Evolutionary conservation across 2,797 vertebrate genomes (phyloP).

Genomic region (Syngnathus rostellatus): DNA sequence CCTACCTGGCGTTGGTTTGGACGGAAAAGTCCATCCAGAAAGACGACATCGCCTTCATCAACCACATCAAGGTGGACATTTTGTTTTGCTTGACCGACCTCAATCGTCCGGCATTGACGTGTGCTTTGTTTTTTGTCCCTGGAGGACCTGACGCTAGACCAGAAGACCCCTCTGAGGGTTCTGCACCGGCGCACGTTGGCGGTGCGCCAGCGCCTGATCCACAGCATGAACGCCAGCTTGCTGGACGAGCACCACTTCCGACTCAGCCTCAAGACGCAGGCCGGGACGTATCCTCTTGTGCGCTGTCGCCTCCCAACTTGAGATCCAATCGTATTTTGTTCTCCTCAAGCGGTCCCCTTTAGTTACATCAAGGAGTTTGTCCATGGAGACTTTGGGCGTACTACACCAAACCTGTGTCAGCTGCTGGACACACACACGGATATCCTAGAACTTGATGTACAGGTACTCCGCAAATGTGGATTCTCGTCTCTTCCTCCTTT

Average conservation of each 20-base stretch:
- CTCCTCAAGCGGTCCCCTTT: constrained; percentile 57
- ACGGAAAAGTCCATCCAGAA: constrained; percentile 73
- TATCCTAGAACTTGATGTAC: constrained; percentile 94
- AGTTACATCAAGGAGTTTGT: constrained; percentile 98
- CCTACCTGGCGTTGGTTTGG: constrained; percentile 92
- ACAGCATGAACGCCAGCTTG: constrained; percentile 77
- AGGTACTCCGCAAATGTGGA: constrained; percentile 58
- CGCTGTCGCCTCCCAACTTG: not conserved
- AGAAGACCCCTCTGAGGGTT: constrained; percentile 93
- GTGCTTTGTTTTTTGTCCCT: not conserved
- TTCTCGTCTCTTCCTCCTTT: no score
- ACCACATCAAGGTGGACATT: constrained; percentile 74
- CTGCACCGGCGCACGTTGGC: constrained; percentile 87
- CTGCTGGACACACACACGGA: constrained; percentile 82
- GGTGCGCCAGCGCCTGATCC: constrained; percentile 77
- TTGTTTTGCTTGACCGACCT: no score
- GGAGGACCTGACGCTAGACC: constrained; percentile 84
- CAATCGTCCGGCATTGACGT: not conserved
- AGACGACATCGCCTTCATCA: constrained; percentile 78
- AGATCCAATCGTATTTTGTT: not conserved
- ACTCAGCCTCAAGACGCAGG: constrained; percentile 84
- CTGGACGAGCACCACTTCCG: constrained; percentile 86
- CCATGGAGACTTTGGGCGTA: constrained; percentile 95
- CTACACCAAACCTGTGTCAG: constrained; percentile 83
- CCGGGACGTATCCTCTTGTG: constrained; percentile 87